Conservation (phyloP, 1,140 invertebrate genomes). For the Campoletis sonorensis region DNA sequence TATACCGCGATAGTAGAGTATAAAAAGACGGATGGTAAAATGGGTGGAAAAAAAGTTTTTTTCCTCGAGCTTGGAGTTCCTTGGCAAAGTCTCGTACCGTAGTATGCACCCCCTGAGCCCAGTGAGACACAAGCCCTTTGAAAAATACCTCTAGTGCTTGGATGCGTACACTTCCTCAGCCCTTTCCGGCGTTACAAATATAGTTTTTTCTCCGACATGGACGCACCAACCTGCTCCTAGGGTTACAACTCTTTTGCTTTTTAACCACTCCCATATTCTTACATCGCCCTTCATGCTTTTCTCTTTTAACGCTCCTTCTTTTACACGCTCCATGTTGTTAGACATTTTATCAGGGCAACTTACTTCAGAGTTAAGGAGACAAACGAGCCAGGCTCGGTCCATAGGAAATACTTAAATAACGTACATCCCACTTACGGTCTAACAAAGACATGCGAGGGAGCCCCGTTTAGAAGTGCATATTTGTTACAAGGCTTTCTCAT, state of each 20-base stretch:
- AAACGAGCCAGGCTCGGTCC: no score
- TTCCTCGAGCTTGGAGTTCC: slow-evolving; percentile 19
- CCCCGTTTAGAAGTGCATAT: neutral
- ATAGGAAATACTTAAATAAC: no score
- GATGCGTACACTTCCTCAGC: neutral
- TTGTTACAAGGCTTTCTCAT: slow-evolving; percentile 11
- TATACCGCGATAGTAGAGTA: slow-evolving; percentile 13
- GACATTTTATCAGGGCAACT: slow-evolving; percentile 25
- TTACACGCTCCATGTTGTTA: neutral
- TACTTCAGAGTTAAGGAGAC: no score
- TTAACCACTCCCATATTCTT: neutral
- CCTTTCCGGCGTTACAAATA: slow-evolving; percentile 4
- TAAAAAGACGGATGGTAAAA: neutral
- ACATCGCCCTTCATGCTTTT: neutral
- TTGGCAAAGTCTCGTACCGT: neutral
- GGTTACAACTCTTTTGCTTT: neutral
- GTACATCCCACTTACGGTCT: no score
- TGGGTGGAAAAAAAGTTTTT: slow-evolving; percentile 15
- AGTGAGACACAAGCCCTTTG: slow-evolving; percentile 1
- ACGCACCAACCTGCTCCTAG: slow-evolving; percentile 31
- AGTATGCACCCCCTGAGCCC: neutral
- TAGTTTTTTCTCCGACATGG: slow-evolving; percentile 26
- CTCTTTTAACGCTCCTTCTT: neutral
- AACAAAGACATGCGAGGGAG: no score
- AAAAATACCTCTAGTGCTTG: neutral